Conservation (phyloP, 2,113 vertebrate genomes). For the Xiphophorus couchianus region DNA sequence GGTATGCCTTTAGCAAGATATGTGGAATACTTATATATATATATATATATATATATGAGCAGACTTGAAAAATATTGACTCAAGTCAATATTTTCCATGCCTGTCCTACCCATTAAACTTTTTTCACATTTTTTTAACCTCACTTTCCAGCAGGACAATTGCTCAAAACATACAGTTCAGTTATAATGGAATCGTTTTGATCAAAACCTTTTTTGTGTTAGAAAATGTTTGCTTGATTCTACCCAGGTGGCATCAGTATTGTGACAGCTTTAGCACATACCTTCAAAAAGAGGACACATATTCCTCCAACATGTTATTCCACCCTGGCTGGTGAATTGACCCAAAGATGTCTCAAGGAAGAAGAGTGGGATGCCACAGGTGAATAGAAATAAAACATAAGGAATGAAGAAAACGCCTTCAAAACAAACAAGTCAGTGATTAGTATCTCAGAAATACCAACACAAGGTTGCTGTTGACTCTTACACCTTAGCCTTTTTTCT, state of each 20-base stretch:
- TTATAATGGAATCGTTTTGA: too few species aligned
- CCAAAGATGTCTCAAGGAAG: conserved; percentile 81
- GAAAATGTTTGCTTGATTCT: not conserved
- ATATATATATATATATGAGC: too few species aligned
- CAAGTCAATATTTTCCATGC: too few species aligned
- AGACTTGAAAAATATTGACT: too few species aligned
- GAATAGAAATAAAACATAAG: conserved; percentile 79
- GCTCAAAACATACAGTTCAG: too few species aligned
- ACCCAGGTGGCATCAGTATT: too few species aligned
- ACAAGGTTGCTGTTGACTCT: not conserved
- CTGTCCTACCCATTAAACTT: too few species aligned
- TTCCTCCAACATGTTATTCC: conserved; percentile 83
- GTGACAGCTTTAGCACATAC: conserved; percentile 17
- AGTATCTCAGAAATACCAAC: not conserved
- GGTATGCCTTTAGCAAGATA: not conserved
- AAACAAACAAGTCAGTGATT: conserved; percentile 23
- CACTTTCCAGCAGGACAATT: too few species aligned
- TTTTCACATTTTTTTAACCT: too few species aligned
- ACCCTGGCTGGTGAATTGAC: conserved; percentile 82
- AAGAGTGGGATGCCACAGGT: conserved; percentile 82
- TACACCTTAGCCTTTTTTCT: not conserved
- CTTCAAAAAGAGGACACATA: conserved; percentile 83
- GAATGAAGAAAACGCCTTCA: conserved; percentile 80
- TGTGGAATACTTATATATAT: not conserved
- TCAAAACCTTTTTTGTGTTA: too few species aligned